Conservation (phyloP, 2,888 invertebrate genomes). For the Zeuzera pyrina region DNA sequence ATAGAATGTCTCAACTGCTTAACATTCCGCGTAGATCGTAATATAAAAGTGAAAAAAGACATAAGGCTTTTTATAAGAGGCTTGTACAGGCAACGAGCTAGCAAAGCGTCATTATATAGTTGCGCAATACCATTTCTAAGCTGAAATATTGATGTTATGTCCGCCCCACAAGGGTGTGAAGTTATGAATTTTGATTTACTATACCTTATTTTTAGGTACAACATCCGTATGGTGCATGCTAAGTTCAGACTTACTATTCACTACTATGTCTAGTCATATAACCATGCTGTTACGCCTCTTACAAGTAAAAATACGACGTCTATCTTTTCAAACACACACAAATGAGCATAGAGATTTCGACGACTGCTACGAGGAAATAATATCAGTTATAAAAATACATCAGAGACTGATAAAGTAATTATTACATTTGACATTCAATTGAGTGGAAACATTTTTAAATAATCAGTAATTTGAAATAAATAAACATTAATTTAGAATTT, state of each 20-base stretch:
- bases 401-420: conserved; percentile 44
- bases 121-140: no score
- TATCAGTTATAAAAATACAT: conserved; percentile 39
- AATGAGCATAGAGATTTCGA: not conserved
- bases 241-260: conserved; percentile 46
- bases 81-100: no score
- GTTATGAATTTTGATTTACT: no score
- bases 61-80: no score
- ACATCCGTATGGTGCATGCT: conserved; percentile 48
- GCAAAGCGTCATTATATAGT: no score
- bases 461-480: not conserved
- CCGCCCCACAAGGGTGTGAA: no score
- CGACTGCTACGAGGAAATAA: conserved; percentile 37
- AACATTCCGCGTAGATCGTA: no score
- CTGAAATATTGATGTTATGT: no score
- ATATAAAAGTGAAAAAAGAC: no score
- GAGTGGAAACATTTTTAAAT: not conserved
- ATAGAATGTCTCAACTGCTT: no score
- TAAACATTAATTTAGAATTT: not conserved
- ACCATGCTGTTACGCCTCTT: conserved; percentile 45
- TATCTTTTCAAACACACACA: conserved; percentile 19
- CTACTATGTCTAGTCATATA: conserved; percentile 54
- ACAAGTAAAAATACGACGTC: conserved; percentile 41
- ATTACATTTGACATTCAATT: not conserved
- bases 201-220: conserved; percentile 23